These are phyloP conservation scores for Penelope pileata DNA, from an alignment of 2,113 vertebrate species.

Conservation along the genomic window DNA sequence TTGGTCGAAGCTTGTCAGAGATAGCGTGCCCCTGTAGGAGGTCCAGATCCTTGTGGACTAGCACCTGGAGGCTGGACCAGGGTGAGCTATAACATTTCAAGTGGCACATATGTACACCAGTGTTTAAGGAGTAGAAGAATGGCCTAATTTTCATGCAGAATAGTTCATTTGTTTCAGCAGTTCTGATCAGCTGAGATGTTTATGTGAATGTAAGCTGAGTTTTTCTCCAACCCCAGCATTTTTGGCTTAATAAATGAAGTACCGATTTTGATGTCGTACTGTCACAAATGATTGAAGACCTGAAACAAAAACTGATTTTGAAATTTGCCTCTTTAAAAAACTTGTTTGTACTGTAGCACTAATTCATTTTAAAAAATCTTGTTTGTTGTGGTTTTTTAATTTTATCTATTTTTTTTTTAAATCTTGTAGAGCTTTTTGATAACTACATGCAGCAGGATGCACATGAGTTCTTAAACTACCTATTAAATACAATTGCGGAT, in stretches of 20 bases:
- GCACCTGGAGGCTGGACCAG: neutral
- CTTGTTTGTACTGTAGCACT: neutral
- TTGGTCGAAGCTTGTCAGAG: neutral
- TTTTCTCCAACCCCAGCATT: neutral
- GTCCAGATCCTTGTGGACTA: neutral
- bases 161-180: neutral
- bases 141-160: neutral
- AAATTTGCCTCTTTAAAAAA: neutral
- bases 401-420: constrained; percentile 32
- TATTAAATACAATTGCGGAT: constrained; percentile 96
- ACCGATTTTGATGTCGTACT: neutral
- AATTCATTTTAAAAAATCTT: neutral
- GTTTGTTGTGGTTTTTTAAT: no score
- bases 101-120: neutral
- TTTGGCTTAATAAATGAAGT: neutral
- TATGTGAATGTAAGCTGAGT: neutral
- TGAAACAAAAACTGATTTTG: neutral
- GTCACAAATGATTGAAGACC: neutral
- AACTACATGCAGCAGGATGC: constrained; percentile 99
- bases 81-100: neutral
- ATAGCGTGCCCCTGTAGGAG: neutral
- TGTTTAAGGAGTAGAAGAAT: neutral
- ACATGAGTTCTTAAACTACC: constrained; percentile 97
- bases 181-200: neutral
- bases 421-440: constrained; percentile 91